Conservation (phyloP, 2,888 invertebrate genomes). For the Stratiomys singularior region DNA sequence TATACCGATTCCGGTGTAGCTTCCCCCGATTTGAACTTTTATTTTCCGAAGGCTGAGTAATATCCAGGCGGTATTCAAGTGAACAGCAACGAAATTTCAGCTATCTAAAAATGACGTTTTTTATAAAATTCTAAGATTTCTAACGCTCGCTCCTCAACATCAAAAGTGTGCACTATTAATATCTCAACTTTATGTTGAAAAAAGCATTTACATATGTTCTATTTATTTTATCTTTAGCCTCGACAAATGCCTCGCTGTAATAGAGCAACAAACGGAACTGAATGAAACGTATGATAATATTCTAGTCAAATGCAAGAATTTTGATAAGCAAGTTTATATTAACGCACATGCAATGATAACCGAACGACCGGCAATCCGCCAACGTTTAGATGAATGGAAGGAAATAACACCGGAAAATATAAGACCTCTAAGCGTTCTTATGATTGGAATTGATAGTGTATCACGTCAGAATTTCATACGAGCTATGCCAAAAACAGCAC, state of each 20-base stretch:
- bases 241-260: constrained; percentile 6
- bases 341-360: constrained; percentile 70
- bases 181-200: too few species aligned
- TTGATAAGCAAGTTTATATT: constrained; percentile 59
- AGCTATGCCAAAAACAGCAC: constrained; percentile 78
- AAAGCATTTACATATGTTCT: too few species aligned
- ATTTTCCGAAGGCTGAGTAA: too few species aligned
- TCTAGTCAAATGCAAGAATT: constrained; percentile 67
- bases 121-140: too few species aligned
- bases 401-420: constrained; percentile 55
- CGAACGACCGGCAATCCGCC: constrained; percentile 67
- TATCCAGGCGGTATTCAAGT: too few species aligned
- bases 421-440: constrained; percentile 72
- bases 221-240: constrained; percentile 8
- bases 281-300: constrained; percentile 66
- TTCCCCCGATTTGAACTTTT: too few species aligned
- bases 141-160: too few species aligned
- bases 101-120: too few species aligned
- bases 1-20: too few species aligned
- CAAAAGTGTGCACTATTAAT: too few species aligned
- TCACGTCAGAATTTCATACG: constrained; percentile 81
- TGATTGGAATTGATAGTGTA: constrained; percentile 87
- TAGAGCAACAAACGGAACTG: neutral
- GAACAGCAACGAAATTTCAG: too few species aligned
- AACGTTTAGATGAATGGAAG: constrained; percentile 62